Evolutionary conservation across 92 coral and sea anemone species (phyloP).

Genomic region (Actinostola sp.): DNA sequence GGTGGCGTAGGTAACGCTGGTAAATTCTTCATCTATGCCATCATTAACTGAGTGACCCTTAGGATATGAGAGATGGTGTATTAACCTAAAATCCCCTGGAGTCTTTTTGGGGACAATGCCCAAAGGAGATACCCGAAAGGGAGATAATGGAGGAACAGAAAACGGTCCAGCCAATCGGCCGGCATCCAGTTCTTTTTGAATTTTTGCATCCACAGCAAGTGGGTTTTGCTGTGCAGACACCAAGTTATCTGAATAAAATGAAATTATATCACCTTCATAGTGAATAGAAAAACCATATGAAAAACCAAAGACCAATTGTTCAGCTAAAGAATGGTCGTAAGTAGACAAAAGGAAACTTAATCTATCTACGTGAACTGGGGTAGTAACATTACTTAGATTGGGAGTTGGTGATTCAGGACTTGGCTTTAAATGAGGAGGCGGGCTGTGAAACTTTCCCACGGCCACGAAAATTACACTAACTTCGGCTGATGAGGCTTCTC

Average conservation of each 20-base stretch:
- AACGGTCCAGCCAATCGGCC: conserved; percentile 63
- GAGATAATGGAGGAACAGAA: conserved; percentile 50
- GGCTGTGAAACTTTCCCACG: background rate
- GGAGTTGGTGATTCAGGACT: background rate
- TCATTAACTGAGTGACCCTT: conserved; percentile 63
- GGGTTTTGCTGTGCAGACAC: conserved; percentile 37
- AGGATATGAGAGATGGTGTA: conserved; percentile 67
- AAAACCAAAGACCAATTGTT: conserved; percentile 36
- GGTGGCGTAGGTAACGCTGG: conserved; percentile 26
- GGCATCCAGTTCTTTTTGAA: conserved; percentile 52
- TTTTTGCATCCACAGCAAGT: conserved; percentile 39
- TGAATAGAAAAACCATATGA: conserved; percentile 52
- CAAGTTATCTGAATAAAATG: conserved; percentile 18
- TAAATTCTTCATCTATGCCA: conserved; percentile 22
- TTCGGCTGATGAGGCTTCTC: conserved; percentile 37
- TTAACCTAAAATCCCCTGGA: conserved; percentile 52
- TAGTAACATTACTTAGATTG: conserved; percentile 49
- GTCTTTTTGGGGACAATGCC: too few relatives aligned
- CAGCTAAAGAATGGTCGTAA: conserved; percentile 39
- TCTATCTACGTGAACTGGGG: conserved; percentile 60
- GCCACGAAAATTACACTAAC: conserved; percentile 11
- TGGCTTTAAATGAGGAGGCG: background rate
- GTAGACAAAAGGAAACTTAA: conserved; percentile 13
- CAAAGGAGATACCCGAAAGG: conserved; percentile 64
- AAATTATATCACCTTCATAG: conserved; percentile 23